Conservation (phyloP, 2,113 vertebrate species). For the Silurus asotus region DNA sequence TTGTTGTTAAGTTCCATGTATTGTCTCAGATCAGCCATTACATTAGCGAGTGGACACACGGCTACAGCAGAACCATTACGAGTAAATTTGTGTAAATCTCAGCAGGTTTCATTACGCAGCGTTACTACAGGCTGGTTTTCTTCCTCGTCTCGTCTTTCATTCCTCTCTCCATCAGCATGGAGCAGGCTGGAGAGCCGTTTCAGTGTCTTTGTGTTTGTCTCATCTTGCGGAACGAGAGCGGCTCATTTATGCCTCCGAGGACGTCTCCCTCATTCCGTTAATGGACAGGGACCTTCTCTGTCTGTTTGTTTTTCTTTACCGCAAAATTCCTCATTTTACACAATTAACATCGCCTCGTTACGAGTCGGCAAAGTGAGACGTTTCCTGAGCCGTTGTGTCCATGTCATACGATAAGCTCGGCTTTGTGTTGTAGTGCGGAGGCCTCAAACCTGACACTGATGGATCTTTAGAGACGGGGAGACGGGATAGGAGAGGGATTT, state of each 20-base stretch:
- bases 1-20: slow-evolving; percentile 7
- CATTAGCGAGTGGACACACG: neutral
- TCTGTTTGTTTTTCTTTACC: slow-evolving; percentile 8
- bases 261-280: slow-evolving; percentile 17
- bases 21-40: slow-evolving; percentile 29
- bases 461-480: neutral
- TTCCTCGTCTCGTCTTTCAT: neutral
- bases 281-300: slow-evolving; percentile 26
- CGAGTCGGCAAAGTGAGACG: neutral
- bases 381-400: neutral
- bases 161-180: slow-evolving; percentile 6
- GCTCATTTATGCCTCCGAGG: slow-evolving; percentile 14
- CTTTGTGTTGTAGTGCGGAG: neutral
- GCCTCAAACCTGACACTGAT: neutral
- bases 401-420: neutral
- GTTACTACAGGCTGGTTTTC: slow-evolving; percentile 30
- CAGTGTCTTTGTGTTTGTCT: slow-evolving; percentile 52
- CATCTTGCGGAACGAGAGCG: slow-evolving; percentile 42
- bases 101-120: slow-evolving; percentile 10
- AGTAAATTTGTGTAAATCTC: slow-evolving; percentile 2
- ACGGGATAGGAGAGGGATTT: neutral
- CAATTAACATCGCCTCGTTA: slow-evolving; percentile 5
- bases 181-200: slow-evolving; percentile 15
- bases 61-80: neutral
- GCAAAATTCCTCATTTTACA: slow-evolving; percentile 17